Conservation (phyloP, 2,113 vertebrate genomes). For the Sus scrofa region T2T-Sscrofa CM000829.6:37399501-37400000, state of each 20-base stretch:
- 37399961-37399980: no score
- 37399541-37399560: background rate
- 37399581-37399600: background rate
- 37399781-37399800: background rate
- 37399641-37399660: background rate
- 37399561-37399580: background rate
- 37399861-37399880: background rate
- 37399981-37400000: no score
- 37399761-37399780: background rate
- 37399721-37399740: background rate
- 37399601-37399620: background rate
- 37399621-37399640: background rate
- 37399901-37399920: no score
- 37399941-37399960: no score
- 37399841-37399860: background rate
- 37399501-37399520: background rate
- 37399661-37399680: background rate
- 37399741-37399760: background rate
- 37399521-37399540: background rate
- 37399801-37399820: background rate
- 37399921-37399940: no score
- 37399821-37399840: background rate
- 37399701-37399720: background rate
- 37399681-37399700: background rate
- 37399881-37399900: no score